These are phyloP conservation scores for Chaunax sp. DNA, from an alignment of 2,797 vertebrate species.

Conservation along the genomic window DNA sequence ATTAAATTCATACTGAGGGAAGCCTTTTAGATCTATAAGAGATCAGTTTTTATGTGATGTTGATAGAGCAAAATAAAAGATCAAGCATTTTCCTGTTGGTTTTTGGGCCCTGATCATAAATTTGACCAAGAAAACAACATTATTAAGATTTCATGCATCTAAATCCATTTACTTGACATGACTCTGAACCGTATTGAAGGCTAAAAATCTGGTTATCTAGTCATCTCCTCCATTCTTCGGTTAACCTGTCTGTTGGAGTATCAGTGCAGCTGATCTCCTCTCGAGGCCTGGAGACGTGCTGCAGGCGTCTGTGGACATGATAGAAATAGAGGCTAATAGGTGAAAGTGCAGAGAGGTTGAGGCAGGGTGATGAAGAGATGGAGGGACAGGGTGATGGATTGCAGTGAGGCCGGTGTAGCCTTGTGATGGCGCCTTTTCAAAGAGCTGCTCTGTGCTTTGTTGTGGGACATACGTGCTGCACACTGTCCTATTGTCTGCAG, in stretches of 20 bases:
- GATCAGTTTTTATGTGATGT: no score
- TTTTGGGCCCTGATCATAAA: no score
- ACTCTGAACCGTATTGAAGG: background rate
- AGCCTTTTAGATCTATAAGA: no score
- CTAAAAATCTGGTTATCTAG: background rate
- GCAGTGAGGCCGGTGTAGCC: slow-evolving; percentile 46
- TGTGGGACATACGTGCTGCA: slow-evolving; percentile 75
- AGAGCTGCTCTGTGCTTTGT: slow-evolving; percentile 80
- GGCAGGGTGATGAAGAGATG: slow-evolving; percentile 40
- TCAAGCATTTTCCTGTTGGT: no score
- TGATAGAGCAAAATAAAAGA: background rate
- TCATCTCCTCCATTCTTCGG: background rate
- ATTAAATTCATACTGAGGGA: no score
- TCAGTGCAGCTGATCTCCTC: background rate
- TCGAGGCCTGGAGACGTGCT: background rate
- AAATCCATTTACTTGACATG: background rate
- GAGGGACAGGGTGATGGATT: slow-evolving; percentile 60
- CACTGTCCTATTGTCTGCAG: slow-evolving; percentile 80
- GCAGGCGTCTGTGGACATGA: background rate
- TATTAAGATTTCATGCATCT: no score
- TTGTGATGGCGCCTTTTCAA: slow-evolving; percentile 75
- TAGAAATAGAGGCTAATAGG: slow-evolving; percentile 23
- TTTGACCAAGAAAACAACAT: no score
- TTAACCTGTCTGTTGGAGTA: background rate
- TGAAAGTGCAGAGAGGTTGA: slow-evolving; percentile 41